phyloP scores from a whole-genome alignment of 2,113 vertebrate genomes.

The Pterophyllum scalare region DNA sequence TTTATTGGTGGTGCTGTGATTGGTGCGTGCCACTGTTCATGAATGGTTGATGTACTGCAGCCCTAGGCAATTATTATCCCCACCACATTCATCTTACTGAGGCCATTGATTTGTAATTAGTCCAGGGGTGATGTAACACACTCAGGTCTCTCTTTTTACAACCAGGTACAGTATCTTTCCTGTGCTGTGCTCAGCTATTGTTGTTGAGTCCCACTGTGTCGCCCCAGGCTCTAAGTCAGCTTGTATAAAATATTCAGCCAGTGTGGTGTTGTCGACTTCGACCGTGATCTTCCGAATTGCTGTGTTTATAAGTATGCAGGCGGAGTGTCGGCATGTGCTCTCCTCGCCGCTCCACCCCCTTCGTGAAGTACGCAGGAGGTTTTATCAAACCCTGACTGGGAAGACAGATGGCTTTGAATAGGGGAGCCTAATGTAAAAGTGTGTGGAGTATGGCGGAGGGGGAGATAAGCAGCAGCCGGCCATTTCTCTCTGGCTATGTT shows the following conservation, averaged over 20 bases:
- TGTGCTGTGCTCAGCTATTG: slow-evolving; percentile 39
- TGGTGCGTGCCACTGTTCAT: slow-evolving; percentile 47
- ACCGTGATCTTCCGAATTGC: slow-evolving; percentile 43
- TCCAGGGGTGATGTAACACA: slow-evolving; percentile 56
- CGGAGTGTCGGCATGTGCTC: slow-evolving; percentile 29
- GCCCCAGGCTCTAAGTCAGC: slow-evolving; percentile 51
- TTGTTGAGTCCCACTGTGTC: slow-evolving; percentile 56
- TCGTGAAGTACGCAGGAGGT: slow-evolving; percentile 60
- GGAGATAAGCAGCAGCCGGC: slow-evolving; percentile 78
- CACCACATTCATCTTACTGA: slow-evolving; percentile 58
- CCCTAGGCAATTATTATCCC: slow-evolving; percentile 56
- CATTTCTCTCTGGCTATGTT: slow-evolving; percentile 74
- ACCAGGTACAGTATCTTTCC: slow-evolving; percentile 47
- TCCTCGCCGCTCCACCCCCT: slow-evolving; percentile 50
- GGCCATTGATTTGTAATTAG: slow-evolving; percentile 77
- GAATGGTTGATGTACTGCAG: slow-evolving; percentile 55
- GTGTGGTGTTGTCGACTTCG: slow-evolving; percentile 49
- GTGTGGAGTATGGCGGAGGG: slow-evolving; percentile 73
- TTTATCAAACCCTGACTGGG: slow-evolving; percentile 79
- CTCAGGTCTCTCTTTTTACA: slow-evolving; percentile 44
- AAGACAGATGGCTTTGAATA: slow-evolving; percentile 82
- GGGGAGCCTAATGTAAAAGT: slow-evolving; percentile 82
- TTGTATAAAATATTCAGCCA: slow-evolving; percentile 61
- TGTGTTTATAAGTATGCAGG: slow-evolving; percentile 67
- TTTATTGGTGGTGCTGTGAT: slow-evolving; percentile 51